Evolutionary conservation across 2,797 vertebrate genomes (phyloP).

Genomic region (Anguilla marmorata): DNA sequence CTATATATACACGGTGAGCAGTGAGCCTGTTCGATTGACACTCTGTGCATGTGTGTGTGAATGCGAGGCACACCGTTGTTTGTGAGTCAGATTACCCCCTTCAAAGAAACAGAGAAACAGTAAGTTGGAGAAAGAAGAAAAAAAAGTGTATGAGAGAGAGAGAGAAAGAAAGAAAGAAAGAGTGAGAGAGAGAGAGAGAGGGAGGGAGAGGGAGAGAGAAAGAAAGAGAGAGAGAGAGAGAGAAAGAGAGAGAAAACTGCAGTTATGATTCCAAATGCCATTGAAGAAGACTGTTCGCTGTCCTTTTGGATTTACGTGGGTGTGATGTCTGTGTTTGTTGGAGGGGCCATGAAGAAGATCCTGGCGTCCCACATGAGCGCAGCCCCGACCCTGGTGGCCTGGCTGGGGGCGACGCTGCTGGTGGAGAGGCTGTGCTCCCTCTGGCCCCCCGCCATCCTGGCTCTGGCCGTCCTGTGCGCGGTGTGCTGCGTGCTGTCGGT

Average conservation of each 20-base stretch:
- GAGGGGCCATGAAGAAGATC: slow-evolving; percentile 66
- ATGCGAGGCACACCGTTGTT: slow-evolving; percentile 50
- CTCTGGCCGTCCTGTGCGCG: slow-evolving; percentile 55
- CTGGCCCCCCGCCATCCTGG: slow-evolving; percentile 62
- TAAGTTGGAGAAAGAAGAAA: slow-evolving; percentile 46
- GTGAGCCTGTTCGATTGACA: slow-evolving; percentile 48
- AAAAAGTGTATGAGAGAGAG: slow-evolving; percentile 38
- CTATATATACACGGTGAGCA: slow-evolving; percentile 66
- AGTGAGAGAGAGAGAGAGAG: slow-evolving; percentile 38
- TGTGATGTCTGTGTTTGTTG: slow-evolving; percentile 61
- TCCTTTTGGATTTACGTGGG: slow-evolving; percentile 72
- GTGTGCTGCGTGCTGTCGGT: slow-evolving; percentile 56
- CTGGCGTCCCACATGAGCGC: slow-evolving; percentile 64
- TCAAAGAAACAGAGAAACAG: neutral
- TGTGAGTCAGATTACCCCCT: slow-evolving; percentile 39
- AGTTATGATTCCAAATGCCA: slow-evolving; percentile 44
- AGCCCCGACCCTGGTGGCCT: slow-evolving; percentile 64
- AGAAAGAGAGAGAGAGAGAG: slow-evolving; percentile 39
- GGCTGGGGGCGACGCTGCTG: slow-evolving; percentile 69
- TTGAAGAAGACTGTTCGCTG: slow-evolving; percentile 72
- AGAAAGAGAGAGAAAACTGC: slow-evolving; percentile 40
- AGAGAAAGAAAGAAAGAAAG: slow-evolving; percentile 44
- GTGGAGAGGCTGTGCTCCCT: slow-evolving; percentile 66
- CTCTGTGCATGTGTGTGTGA: slow-evolving; percentile 41
- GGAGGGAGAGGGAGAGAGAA: slow-evolving; percentile 38